A percentile compares a stretch with the other conserved stretches of the same genome.
Conservation (phyloP, 2,797 vertebrate species). For the Gadopsis marmoratus region DNA sequence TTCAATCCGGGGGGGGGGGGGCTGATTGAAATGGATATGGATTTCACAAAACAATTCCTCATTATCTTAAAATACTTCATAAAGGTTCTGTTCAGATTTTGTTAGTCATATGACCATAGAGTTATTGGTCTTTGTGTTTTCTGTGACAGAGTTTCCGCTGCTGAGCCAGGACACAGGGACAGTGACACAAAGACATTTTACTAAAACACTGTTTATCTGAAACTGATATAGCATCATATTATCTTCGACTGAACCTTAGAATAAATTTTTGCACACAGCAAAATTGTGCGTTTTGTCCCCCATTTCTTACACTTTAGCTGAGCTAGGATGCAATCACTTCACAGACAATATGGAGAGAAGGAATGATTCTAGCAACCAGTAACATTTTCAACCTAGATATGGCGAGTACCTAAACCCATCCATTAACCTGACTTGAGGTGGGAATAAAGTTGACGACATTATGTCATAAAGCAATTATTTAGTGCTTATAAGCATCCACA, state of each 20-base stretch:
- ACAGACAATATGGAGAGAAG: background rate
- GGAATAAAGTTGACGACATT: background rate
- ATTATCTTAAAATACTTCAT: slow-evolving; percentile 21
- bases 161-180: background rate
- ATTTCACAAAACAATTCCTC: slow-evolving; percentile 14
- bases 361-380: background rate
- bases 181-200: background rate
- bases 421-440: background rate
- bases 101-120: background rate
- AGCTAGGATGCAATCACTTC: background rate
- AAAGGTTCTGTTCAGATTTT: background rate
- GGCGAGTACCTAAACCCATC: background rate
- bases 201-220: background rate
- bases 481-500: background rate
- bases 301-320: background rate
- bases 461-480: background rate
- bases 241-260: background rate
- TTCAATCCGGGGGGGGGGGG: slow-evolving; percentile 3
- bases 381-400: background rate
- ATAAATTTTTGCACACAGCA: background rate
- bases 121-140: background rate
- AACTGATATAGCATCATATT: no score
- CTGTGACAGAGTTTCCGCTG: background rate
- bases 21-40: slow-evolving; percentile 9
- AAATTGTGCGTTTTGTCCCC: background rate